Evolutionary conservation across 1,140 invertebrate genomes (phyloP), one percentile per base, ranked within the genome.

Genomic region (Penaeus japonicus): DNA sequence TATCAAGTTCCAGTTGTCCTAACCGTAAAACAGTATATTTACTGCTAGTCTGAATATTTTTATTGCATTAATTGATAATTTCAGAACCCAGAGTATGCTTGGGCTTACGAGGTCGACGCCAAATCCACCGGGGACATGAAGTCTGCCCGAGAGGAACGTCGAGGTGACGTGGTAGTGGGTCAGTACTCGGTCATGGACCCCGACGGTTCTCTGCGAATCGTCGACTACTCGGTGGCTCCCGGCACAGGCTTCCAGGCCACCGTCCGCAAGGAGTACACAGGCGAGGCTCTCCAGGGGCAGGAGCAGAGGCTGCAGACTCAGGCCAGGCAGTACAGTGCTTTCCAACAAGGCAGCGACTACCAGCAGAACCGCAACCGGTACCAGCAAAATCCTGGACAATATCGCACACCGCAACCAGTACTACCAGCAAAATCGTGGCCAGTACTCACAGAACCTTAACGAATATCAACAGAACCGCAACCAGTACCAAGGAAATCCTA

Each of bases 161-260:
- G 82, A 24, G 82, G 82, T 22, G 65, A 84, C 82, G 62, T 84
- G 20, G 82, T 84, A n/a, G 82, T 84, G 82, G 82, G 24, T 15
- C 82, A 84, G 82, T 84, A 84, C 65, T 62, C 54, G 4, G 54
- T 84, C 22, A 27, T 73, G 32, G 82, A 84, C 20, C 82, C 65
- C 20, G 47, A 73, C 20, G 82, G 79, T 0, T 81, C 62, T 47
- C 27, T 73, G 17, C 59, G 62, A 22, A 47, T 53, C 12, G 82
- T 73, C 32, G 82, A 84, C 59, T 84, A 84, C 62, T 84, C 65
- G 1, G 65, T 73, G 15, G 47, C 35, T 53, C 82, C 82, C 7
- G 82, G 65, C n/a, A 84, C 81, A 65, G 84, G 70, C 22, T 85
- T 85, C 84, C 84, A 35, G 47, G 84, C 84, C 15, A 47, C 65